phyloP scores from a whole-genome alignment of 2,888 invertebrate genomes.

The Calliopum simillimum region DNA sequence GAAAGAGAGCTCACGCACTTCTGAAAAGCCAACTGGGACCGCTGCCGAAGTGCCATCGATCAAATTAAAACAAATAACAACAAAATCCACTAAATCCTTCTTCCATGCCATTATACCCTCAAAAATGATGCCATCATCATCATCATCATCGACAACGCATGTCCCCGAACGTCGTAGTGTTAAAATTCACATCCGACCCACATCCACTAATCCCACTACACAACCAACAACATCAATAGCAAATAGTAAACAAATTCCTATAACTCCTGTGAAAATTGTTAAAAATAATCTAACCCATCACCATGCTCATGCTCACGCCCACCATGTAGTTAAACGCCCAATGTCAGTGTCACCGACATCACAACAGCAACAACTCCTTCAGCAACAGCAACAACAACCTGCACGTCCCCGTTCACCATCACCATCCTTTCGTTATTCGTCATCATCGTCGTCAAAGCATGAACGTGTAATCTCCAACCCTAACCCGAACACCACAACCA shows the following conservation, averaged over 20 bases:
- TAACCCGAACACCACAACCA: slow-evolving; percentile 39
- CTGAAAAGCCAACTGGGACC: slow-evolving; percentile 61
- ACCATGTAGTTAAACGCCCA: slow-evolving; percentile 21
- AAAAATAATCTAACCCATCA: slow-evolving; percentile 5
- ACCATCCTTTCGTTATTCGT: slow-evolving; percentile 49
- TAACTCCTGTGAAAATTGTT: slow-evolving; percentile 22
- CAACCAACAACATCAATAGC: slow-evolving; percentile 26
- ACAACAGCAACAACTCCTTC: too few species aligned
- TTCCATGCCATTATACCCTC: slow-evolving; percentile 50
- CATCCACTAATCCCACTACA: slow-evolving; percentile 25
- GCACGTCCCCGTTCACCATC: slow-evolving; percentile 48
- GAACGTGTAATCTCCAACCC: slow-evolving; percentile 44
- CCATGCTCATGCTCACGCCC: slow-evolving; percentile 1
- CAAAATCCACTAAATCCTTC: slow-evolving; percentile 41
- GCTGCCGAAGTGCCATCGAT: slow-evolving; percentile 42
- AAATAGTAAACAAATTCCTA: slow-evolving; percentile 4
- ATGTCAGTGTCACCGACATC: slow-evolving; percentile 19
- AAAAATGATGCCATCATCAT: slow-evolving; percentile 41
- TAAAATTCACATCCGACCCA: background rate
- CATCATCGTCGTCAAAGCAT: slow-evolving; percentile 52
- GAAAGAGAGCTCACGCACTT: slow-evolving; percentile 71
- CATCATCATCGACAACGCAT: too few species aligned
- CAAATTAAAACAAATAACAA: slow-evolving; percentile 27
- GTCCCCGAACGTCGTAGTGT: slow-evolving; percentile 15
- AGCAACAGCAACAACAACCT: slow-evolving; percentile 41